These are phyloP conservation scores for Pseudonaja textilis DNA, from an alignment of 2,113 vertebrate species.

Conservation along the genomic window DNA sequence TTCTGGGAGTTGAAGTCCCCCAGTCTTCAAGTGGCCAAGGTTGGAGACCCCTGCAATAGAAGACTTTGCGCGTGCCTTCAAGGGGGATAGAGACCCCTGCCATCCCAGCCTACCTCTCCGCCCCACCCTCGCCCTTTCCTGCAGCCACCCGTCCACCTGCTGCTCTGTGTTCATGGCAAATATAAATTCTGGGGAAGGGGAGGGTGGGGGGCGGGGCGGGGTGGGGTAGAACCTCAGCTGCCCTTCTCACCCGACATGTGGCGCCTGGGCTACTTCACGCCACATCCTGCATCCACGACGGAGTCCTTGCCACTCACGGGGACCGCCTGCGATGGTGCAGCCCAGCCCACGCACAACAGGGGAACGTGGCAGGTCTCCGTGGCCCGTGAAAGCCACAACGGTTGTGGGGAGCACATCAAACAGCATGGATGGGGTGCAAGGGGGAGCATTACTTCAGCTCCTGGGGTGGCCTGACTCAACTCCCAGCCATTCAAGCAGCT, in stretches of 20 bases:
- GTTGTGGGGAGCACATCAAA: background rate
- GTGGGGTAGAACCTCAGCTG: background rate
- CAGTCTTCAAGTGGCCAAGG: no score
- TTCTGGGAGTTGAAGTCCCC: no score
- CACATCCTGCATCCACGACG: background rate
- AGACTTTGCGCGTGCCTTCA: background rate
- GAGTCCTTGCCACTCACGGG: background rate
- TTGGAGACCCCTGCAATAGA: background rate
- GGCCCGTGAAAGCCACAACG: background rate
- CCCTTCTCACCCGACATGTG: background rate
- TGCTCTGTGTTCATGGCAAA: background rate
- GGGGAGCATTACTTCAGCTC: background rate
- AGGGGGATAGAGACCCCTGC: no score
- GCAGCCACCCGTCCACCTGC: background rate
- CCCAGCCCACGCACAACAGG: background rate
- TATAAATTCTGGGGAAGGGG: background rate
- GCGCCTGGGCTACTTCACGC: background rate
- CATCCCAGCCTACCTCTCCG: background rate
- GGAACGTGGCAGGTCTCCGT: background rate
- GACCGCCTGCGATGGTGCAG: background rate
- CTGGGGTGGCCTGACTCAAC: background rate
- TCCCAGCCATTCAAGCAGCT: background rate
- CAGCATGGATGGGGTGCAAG: background rate
- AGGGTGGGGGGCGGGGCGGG: accelerated
- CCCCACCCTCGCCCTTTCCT: background rate